phyloP scores from a whole-genome alignment of 2,888 invertebrate species.

The Acanthococcus lagerstroemiae region DNA sequence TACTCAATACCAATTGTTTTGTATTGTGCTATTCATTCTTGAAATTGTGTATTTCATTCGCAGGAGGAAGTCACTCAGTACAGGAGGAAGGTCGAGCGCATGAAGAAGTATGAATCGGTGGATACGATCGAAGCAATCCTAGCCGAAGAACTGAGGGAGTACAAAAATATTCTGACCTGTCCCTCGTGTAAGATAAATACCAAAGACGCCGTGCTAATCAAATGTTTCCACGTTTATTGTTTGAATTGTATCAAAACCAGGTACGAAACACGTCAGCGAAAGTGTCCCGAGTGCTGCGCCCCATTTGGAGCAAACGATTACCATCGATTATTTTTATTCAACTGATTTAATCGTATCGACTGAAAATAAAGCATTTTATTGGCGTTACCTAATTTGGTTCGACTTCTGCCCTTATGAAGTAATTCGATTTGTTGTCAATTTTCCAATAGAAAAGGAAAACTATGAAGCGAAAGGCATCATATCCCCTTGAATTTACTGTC shows the following conservation, averaged over 20 bases:
- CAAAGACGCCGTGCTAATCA: constrained; percentile 96
- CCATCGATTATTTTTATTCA: constrained; percentile 58
- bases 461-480: too few relatives aligned
- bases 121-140: constrained; percentile 95
- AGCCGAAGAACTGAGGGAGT: constrained; percentile 92
- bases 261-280: constrained; percentile 94
- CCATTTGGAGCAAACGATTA: constrained; percentile 99
- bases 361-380: background rate
- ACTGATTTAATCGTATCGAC: background rate
- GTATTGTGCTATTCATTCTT: background rate
- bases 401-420: too few relatives aligned
- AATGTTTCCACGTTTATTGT: constrained; percentile 99
- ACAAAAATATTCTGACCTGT: constrained; percentile 96
- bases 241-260: constrained; percentile 96
- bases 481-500: too few relatives aligned
- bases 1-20: background rate
- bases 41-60: constrained; percentile 7
- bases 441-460: too few relatives aligned
- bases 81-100: constrained; percentile 84
- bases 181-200: constrained; percentile 96
- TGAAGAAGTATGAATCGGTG: constrained; percentile 94
- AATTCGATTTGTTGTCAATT: too few relatives aligned
- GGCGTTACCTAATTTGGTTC: background rate
- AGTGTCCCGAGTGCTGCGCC: constrained; percentile 99
- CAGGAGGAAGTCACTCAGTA: constrained; percentile 88